Conservation (phyloP, 2,797 vertebrate species). For the Anabas testudineus region DNA sequence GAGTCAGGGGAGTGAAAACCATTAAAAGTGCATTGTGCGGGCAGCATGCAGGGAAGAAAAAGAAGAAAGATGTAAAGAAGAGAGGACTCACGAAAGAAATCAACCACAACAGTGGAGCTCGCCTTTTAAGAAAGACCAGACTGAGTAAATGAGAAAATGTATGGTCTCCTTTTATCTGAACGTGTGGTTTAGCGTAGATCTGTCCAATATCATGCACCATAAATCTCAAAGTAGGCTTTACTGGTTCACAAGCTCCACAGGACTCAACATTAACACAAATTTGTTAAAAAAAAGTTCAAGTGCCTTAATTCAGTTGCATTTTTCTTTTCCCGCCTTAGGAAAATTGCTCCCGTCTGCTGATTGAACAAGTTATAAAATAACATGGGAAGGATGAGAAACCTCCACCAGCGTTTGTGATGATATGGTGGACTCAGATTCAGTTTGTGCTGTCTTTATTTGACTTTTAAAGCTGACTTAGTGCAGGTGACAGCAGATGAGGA, state of each 20-base stretch:
- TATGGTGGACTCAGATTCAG: background rate
- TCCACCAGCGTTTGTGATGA: constrained; percentile 3
- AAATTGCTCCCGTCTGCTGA: constrained; percentile 68
- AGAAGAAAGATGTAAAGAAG: constrained; percentile 55
- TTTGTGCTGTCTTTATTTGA: background rate
- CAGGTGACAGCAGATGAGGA: background rate
- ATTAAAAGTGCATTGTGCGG: constrained; percentile 56
- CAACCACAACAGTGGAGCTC: constrained; percentile 61
- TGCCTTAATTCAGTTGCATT: constrained; percentile 40
- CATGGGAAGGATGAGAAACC: constrained; percentile 30
- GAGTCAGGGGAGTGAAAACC: constrained; percentile 63
- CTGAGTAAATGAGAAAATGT: constrained; percentile 10
- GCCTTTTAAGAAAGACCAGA: constrained; percentile 6
- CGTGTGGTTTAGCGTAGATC: constrained; percentile 58
- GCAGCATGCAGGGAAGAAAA: constrained; percentile 26
- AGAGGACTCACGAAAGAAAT: constrained; percentile 64
- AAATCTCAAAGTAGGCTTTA: constrained; percentile 55
- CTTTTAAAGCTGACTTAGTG: background rate
- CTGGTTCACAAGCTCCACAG: constrained; percentile 47
- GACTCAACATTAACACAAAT: constrained; percentile 39
- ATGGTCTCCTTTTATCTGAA: constrained; percentile 32
- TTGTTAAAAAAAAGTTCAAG: constrained; percentile 20
- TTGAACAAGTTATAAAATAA: constrained; percentile 47
- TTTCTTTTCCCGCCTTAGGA: constrained; percentile 6
- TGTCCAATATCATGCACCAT: constrained; percentile 72